Percentiles rank a stretch among this genome's conserved stretches.
Conservation (phyloP, 1,140 invertebrate genomes). For the Rhynchophorus ferrugineus region DNA sequence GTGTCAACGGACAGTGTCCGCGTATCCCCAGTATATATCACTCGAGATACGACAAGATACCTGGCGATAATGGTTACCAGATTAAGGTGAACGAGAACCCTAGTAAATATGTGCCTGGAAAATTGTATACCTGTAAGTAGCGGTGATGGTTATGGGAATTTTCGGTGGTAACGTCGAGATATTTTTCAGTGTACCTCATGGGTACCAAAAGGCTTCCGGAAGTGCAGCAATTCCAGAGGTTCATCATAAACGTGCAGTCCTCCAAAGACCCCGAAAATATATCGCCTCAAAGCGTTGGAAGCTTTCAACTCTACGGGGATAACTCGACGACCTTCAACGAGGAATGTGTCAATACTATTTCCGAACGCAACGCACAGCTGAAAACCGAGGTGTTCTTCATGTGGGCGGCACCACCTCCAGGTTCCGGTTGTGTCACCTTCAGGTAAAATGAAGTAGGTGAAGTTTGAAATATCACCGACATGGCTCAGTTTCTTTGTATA, state of each 20-base stretch:
- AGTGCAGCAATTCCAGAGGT: slow-evolving; percentile 69
- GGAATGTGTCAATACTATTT: slow-evolving; percentile 78
- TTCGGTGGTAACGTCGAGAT: too few relatives aligned
- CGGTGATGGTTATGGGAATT: too few relatives aligned
- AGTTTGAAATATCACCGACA: neutral
- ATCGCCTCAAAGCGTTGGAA: slow-evolving; percentile 54
- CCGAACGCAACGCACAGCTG: slow-evolving; percentile 65
- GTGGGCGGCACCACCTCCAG: slow-evolving; percentile 78
- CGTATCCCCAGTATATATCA: slow-evolving; percentile 34
- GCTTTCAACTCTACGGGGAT: slow-evolving; percentile 77
- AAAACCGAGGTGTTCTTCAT: slow-evolving; percentile 85
- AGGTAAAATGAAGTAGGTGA: slow-evolving; percentile 43
- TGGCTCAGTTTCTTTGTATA: slow-evolving; percentile 37
- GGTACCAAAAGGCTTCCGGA: slow-evolving; percentile 60
- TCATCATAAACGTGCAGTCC: slow-evolving; percentile 71
- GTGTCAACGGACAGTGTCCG: slow-evolving; percentile 6
- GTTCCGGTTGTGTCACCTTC: slow-evolving; percentile 78
- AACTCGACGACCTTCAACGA: slow-evolving; percentile 72
- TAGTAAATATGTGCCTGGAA: slow-evolving; percentile 68
- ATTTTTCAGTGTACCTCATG: slow-evolving; percentile 59
- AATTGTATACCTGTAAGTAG: slow-evolving; percentile 65
- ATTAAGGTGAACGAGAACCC: slow-evolving; percentile 67
- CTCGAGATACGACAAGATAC: slow-evolving; percentile 41
- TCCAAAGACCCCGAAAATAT: slow-evolving; percentile 46
- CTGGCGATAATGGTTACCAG: slow-evolving; percentile 76